Evolutionary conservation across 2,113 vertebrate species (phyloP).

Genomic region (Rhabdornis inornatus): DNA sequence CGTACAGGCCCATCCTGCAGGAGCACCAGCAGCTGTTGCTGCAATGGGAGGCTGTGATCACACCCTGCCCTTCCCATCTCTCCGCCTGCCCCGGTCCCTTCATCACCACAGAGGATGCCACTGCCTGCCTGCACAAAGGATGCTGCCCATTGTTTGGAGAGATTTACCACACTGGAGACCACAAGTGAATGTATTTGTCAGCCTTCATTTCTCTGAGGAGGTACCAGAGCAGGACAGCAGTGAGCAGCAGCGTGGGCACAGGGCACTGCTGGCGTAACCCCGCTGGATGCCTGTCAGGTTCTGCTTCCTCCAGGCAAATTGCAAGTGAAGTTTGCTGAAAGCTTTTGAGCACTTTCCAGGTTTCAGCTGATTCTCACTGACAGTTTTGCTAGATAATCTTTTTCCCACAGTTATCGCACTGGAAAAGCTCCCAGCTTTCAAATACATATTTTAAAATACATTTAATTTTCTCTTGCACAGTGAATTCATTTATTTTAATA

Average conservation of each 20-base stretch:
- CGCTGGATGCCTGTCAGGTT: neutral
- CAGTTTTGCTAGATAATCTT: constrained; percentile 32
- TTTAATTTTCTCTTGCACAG: neutral
- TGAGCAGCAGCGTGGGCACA: neutral
- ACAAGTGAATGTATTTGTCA: neutral
- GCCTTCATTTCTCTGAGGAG: fast-evolving
- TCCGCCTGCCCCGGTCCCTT: fast-evolving
- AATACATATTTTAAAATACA: neutral
- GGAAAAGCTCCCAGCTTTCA: constrained; percentile 39
- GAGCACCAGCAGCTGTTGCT: neutral
- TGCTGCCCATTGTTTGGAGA: neutral
- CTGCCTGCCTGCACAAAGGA: neutral
- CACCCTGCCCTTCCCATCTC: fast-evolving
- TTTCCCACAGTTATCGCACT: constrained; percentile 16
- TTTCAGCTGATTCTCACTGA: constrained; percentile 31
- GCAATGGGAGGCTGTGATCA: neutral
- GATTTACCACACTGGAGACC: neutral
- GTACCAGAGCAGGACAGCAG: neutral
- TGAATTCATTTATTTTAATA: constrained; percentile 34
- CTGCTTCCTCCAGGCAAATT: constrained; percentile 24
- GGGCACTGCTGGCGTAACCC: neutral
- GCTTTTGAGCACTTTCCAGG: constrained; percentile 39
- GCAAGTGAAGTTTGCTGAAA: constrained; percentile 24
- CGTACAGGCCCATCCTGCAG: fast-evolving
- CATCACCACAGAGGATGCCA: neutral